A percentile compares a stretch with the other conserved stretches of the same genome.
Evolutionary conservation across 2,113 vertebrate genomes (phyloP).

Genomic region (Phaethornis superciliosus): DNA sequence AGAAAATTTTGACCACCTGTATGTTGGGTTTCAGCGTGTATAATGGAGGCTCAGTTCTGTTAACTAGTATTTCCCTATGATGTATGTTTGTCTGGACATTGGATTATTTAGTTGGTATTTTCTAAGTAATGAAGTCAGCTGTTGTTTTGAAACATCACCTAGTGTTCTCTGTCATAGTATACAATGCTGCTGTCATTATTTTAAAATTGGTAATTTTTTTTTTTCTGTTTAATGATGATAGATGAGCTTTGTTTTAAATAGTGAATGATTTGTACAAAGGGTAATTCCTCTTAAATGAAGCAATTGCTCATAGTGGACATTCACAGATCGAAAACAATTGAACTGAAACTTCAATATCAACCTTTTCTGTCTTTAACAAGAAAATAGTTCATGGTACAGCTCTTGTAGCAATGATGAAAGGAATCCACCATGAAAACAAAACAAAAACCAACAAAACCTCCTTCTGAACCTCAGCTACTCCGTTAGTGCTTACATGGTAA

Average conservation of each 20-base stretch:
- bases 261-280: conserved; percentile 84
- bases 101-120: conserved; percentile 4
- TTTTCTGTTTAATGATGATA: conserved; percentile 81
- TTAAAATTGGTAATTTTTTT: conserved; percentile 51
- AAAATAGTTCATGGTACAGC: conserved; percentile 51
- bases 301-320: conserved; percentile 81
- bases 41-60: background rate
- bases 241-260: conserved; percentile 84
- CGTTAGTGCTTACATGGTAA: conserved; percentile 42
- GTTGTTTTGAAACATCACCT: background rate
- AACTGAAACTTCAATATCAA: conserved; percentile 80
- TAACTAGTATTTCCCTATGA: background rate
- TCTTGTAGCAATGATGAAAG: background rate
- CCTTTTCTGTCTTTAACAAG: conserved; percentile 81
- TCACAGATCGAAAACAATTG: conserved; percentile 83
- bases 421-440: conserved; percentile 30
- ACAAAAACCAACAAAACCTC: conserved; percentile 16
- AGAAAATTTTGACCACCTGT: background rate
- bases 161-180: background rate
- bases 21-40: background rate
- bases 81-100: background rate
- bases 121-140: conserved; percentile 13
- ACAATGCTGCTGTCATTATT: conserved; percentile 64
- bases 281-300: conserved; percentile 83
- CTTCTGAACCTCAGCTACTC: conserved; percentile 3